Percentiles rank a stretch among this genome's conserved stretches.
Evolutionary conservation across 2,797 vertebrate genomes (phyloP).

Genomic region (Melanotaenia maccullochi): DNA sequence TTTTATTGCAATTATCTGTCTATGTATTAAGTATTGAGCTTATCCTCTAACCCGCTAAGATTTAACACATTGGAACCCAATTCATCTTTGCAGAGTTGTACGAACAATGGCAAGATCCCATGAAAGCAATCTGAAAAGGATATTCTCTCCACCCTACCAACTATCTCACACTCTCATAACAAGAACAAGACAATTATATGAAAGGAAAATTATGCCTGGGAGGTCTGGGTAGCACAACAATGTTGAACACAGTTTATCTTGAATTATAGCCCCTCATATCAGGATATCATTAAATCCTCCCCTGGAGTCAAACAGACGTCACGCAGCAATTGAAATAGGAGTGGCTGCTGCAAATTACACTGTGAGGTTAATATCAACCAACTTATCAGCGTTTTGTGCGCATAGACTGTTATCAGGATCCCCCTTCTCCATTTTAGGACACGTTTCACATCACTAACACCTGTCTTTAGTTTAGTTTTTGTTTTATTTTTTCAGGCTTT

Average conservation of each 20-base stretch:
- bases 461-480: neutral
- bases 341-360: slow-evolving; percentile 56
- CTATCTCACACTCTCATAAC: slow-evolving; percentile 45
- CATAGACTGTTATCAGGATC: slow-evolving; percentile 16
- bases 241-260: slow-evolving; percentile 66
- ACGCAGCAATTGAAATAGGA: slow-evolving; percentile 55
- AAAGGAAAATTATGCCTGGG: slow-evolving; percentile 64
- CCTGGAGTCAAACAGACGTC: slow-evolving; percentile 71
- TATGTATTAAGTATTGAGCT: neutral
- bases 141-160: slow-evolving; percentile 8
- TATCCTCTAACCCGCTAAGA: neutral
- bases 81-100: neutral
- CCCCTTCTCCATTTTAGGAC: slow-evolving; percentile 21
- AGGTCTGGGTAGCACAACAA: slow-evolving; percentile 50
- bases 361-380: slow-evolving; percentile 40
- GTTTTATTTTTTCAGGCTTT: neutral
- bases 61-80: neutral
- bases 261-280: slow-evolving; percentile 72
- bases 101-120: slow-evolving; percentile 17
- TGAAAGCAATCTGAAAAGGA: slow-evolving; percentile 24
- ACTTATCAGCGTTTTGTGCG: slow-evolving; percentile 37
- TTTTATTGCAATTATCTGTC: neutral
- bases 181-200: slow-evolving; percentile 63
- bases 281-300: slow-evolving; percentile 76
- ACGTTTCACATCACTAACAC: slow-evolving; percentile 2